phyloP scores from a whole-genome alignment of 1,140 invertebrate genomes.

The Limonius californicus region DNA sequence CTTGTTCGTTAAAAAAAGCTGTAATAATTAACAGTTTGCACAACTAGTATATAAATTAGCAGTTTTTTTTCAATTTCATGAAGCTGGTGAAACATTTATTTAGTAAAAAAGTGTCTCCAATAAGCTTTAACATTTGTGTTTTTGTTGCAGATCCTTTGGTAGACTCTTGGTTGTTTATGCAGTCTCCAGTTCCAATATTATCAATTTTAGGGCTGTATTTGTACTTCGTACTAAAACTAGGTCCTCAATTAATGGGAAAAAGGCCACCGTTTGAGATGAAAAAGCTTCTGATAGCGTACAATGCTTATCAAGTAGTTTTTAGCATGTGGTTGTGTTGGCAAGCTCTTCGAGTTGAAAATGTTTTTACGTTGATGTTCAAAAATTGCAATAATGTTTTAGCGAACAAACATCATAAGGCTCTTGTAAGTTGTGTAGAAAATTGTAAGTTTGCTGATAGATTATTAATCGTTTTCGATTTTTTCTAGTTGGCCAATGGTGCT shows the following conservation, averaged over 20 bases:
- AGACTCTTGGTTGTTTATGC: constrained; percentile 71
- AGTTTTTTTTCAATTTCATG: too few species aligned
- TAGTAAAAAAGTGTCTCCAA: too few species aligned
- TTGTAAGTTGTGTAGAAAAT: too few species aligned
- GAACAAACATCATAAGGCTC: background rate
- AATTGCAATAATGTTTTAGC: constrained; percentile 34
- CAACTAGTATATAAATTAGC: too few species aligned
- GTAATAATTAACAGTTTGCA: constrained; percentile 1
- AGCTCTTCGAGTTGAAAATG: constrained; percentile 36
- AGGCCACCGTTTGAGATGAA: constrained; percentile 63
- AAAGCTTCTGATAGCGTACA: constrained; percentile 63
- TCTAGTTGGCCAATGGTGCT: constrained; percentile 48
- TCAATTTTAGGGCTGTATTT: constrained; percentile 59
- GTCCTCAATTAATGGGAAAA: constrained; percentile 67
- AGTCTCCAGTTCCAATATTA: constrained; percentile 62
- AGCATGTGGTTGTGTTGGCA: constrained; percentile 43
- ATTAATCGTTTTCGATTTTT: too few species aligned
- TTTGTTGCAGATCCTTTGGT: constrained; percentile 48
- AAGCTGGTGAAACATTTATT: too few species aligned
- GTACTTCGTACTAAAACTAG: constrained; percentile 62
- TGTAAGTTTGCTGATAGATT: too few species aligned
- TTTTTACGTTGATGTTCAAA: constrained; percentile 36
- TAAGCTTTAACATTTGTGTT: constrained; percentile 42
- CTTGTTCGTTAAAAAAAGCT: too few species aligned
- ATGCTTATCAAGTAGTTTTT: constrained; percentile 63